These are phyloP conservation scores for Entomobrya multifasciata DNA, from an alignment of 2,888 invertebrate genomes.

Conservation along the genomic window DNA sequence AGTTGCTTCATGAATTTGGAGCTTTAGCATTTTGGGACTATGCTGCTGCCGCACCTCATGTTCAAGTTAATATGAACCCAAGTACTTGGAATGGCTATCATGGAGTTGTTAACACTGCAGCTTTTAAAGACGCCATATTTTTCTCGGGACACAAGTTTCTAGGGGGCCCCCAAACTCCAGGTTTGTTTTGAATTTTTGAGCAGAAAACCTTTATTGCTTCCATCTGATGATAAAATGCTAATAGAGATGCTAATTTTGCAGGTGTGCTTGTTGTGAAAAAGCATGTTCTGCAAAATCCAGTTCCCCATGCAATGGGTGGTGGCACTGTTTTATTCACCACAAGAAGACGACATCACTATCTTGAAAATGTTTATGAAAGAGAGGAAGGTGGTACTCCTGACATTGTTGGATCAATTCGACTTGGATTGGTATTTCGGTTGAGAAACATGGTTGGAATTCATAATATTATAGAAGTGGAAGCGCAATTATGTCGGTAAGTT, in stretches of 20 bases:
- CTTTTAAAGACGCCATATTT: constrained; percentile 90
- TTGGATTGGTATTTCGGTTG: constrained; percentile 91
- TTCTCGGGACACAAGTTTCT: constrained; percentile 78
- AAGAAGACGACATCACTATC: constrained; percentile 82
- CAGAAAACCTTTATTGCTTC: too few species aligned
- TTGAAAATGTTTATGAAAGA: constrained; percentile 84
- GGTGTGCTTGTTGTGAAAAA: constrained; percentile 86
- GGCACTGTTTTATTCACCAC: constrained; percentile 84
- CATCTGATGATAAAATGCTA: too few species aligned
- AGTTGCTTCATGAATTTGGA: constrained; percentile 90
- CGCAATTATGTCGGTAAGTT: constrained; percentile 63
- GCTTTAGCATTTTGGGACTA: constrained; percentile 95
- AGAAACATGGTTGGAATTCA: constrained; percentile 86
- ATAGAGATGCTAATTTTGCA: too few species aligned
- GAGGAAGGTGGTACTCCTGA: constrained; percentile 89
- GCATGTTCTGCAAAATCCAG: constrained; percentile 82
- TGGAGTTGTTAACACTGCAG: constrained; percentile 81
- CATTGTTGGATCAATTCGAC: constrained; percentile 90
- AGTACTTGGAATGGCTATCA: constrained; percentile 84
- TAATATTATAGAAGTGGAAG: constrained; percentile 63
- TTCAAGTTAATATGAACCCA: constrained; percentile 93
- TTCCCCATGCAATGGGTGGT: constrained; percentile 83
- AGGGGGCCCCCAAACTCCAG: constrained; percentile 77
- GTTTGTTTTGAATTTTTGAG: too few species aligned
- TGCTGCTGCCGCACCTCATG: constrained; percentile 90